phyloP scores from a whole-genome alignment of 2,797 vertebrate species.

The Phoxinus dragarum region DNA sequence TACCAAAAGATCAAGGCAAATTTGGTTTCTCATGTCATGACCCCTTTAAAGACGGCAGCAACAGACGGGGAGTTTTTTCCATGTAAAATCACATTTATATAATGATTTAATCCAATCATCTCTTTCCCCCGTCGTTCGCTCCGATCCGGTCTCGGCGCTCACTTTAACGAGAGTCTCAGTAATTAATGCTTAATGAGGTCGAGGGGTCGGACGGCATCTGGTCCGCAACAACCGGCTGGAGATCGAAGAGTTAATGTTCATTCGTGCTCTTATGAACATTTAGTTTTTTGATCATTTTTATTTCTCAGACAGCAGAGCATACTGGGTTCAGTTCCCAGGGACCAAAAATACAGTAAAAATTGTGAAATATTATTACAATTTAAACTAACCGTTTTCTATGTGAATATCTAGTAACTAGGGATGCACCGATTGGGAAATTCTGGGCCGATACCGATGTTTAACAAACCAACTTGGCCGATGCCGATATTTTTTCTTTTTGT shows the following conservation, averaged over 20 bases:
- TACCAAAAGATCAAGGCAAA: too few relatives aligned
- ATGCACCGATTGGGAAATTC: too few relatives aligned
- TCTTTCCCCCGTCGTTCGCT: conserved; percentile 9
- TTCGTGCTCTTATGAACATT: background rate
- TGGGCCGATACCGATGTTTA: too few relatives aligned
- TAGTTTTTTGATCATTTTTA: background rate
- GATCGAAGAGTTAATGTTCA: background rate
- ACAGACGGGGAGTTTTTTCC: conserved; percentile 13
- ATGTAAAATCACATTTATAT: conserved; percentile 29
- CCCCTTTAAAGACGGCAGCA: background rate
- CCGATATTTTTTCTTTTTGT: too few relatives aligned
- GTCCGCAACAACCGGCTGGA: background rate
- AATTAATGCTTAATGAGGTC: conserved; percentile 49
- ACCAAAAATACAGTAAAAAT: too few relatives aligned
- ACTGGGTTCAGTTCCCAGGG: background rate
- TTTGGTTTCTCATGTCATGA: too few relatives aligned
- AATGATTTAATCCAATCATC: conserved; percentile 44
- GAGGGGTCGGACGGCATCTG: conserved; percentile 50
- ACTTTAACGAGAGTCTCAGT: conserved; percentile 33
- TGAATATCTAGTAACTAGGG: too few relatives aligned
- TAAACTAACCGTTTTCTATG: too few relatives aligned
- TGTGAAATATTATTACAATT: too few relatives aligned
- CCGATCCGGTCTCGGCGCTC: conserved; percentile 29
- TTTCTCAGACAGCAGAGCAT: background rate
- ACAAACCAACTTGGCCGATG: too few relatives aligned